Base-by-base conservation (phyloP, 2,797 vertebrate genomes). In the Craterocephalus amniculus region DNA sequence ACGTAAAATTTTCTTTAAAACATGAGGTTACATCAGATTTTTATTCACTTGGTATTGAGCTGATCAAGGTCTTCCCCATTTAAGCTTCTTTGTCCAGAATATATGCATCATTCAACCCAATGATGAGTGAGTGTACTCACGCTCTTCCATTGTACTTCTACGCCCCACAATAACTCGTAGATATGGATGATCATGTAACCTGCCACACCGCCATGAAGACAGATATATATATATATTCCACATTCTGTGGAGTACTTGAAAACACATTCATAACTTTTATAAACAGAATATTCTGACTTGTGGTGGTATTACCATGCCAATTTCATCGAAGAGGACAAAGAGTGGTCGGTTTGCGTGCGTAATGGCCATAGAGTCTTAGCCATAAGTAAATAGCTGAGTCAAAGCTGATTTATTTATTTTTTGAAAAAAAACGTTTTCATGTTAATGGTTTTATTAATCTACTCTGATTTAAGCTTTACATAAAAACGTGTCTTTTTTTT, bases 281-380 rank as follows among this genome's bases (percentile, higher is more conserved):
- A 22, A 60, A 48, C 27, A 1, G 3, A 38, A 34, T 43, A 22
- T 43, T 0, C 6, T 68, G 22, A 9, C 22, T 20, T 51, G 60
- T 52, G 0, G 0, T 4, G 40, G 31, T 62, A 16, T 5, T 32
- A 40, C 38, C 12, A 35, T 8, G 24, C 4, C 1, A 22, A 34
- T 4, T 4, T 59, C 22, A 0, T 20, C 32, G 35, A 55, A 4
- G 54, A 61, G 78, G 65, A 87, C 82, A 82, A 80, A 84, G 74
- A 57, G 36, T 56, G 14, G 48, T 51, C 72, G 62, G 9, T 70
- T 57, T 68, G 43, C 36, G 45, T 81, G 70, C 63, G 61, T 76
- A 56, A 70, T 76, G 57, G 62, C 78, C 67, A 70, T 1, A 56
- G 26, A 18, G 36, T n/a, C 6, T 67, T 38, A 26, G 35, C 58